Evolutionary conservation across 2,113 vertebrate species (phyloP).

Genomic region (Cephalopterus ornatus): DNA sequence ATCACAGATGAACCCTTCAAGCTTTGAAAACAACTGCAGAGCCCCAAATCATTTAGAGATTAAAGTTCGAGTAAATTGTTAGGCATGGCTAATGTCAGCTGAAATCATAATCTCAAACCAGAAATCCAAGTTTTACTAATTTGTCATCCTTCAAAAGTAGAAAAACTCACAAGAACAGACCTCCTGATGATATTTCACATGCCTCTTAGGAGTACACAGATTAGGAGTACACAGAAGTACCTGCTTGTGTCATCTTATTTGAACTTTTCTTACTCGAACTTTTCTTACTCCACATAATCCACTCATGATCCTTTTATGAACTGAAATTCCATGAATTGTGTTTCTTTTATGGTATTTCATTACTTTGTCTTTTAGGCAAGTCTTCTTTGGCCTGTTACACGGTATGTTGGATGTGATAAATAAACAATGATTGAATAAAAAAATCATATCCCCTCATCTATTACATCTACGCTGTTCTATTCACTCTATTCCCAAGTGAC

Average conservation of each 20-base stretch:
- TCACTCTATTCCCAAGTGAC: background rate
- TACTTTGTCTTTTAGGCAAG: background rate
- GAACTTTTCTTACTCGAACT: background rate
- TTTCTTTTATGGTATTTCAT: background rate
- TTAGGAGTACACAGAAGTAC: background rate
- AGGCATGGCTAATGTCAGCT: accelerated
- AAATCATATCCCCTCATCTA: background rate
- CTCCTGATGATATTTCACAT: background rate
- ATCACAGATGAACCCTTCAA: background rate
- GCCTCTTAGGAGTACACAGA: background rate
- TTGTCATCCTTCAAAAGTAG: background rate
- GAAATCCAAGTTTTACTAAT: background rate
- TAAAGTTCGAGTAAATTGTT: background rate
- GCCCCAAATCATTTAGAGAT: background rate
- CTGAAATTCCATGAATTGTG: background rate
- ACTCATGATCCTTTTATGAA: background rate
- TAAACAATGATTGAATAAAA: background rate
- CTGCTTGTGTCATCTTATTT: background rate
- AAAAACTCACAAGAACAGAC: background rate
- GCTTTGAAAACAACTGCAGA: background rate
- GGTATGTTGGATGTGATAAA: background rate
- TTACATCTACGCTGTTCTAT: background rate
- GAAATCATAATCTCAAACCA: background rate
- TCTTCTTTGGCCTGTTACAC: background rate
- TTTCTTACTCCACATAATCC: background rate